Evolutionary conservation across 2,888 invertebrate species (phyloP).

Genomic region (Zaprionus obscuricornis): DNA sequence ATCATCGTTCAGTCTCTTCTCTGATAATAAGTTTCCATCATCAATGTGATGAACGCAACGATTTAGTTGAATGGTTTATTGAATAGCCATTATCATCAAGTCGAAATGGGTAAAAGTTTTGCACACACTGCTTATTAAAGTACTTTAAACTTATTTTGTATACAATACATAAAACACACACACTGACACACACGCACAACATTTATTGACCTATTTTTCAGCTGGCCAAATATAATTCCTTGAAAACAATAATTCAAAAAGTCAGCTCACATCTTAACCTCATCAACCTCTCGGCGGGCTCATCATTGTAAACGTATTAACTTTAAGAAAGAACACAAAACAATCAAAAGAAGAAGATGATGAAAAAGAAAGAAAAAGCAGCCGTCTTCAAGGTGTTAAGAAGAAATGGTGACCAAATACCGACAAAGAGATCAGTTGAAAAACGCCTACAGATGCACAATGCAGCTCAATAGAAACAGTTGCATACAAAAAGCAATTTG

Average conservation of each 20-base stretch:
- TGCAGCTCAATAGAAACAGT: constrained; percentile 70
- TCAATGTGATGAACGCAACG: constrained; percentile 44
- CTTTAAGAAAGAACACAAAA: too few species aligned
- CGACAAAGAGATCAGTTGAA: constrained; percentile 58
- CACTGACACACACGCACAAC: neutral
- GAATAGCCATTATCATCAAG: constrained; percentile 60
- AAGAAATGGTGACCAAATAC: constrained; percentile 51
- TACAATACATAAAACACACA: neutral
- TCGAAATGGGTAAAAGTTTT: constrained; percentile 59
- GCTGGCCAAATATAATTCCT: constrained; percentile 41
- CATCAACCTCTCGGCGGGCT: constrained; percentile 5
- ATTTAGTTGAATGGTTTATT: constrained; percentile 60
- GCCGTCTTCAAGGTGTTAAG: constrained; percentile 58
- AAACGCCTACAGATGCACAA: constrained; percentile 68
- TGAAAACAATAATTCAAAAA: constrained; percentile 57
- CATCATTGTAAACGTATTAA: constrained; percentile 67
- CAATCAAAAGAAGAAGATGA: constrained; percentile 30
- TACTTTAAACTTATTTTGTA: too few species aligned
- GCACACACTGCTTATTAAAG: constrained; percentile 53
- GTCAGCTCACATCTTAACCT: constrained; percentile 43
- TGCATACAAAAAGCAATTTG: constrained; percentile 36
- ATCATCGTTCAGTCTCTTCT: constrained; percentile 14
- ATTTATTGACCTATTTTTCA: constrained; percentile 39
- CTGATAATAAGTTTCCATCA: constrained; percentile 48
- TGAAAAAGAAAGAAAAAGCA: constrained; percentile 14